These are phyloP conservation scores for Crypturellus tataupa DNA, from an alignment of 2,797 vertebrate species.

Conservation along the genomic window DNA sequence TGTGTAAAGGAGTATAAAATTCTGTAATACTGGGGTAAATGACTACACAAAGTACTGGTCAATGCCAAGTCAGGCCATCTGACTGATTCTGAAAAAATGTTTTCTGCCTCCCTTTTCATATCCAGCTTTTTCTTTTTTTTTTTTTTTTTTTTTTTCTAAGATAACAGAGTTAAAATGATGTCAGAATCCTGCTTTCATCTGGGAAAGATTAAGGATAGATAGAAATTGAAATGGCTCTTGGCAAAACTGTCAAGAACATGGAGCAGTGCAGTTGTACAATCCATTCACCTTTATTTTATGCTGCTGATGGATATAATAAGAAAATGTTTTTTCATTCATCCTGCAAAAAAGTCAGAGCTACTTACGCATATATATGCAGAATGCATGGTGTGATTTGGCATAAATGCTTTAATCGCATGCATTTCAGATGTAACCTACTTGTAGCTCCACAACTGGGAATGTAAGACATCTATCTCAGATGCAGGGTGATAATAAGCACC, in stretches of 20 bases:
- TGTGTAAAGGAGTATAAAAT: background rate
- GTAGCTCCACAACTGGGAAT: background rate
- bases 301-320: conserved; percentile 20
- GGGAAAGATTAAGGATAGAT: background rate
- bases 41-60: background rate
- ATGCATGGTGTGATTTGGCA: background rate
- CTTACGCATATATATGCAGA: conserved; percentile 13
- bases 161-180: background rate
- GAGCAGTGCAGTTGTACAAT: conserved; percentile 46
- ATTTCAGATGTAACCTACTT: conserved; percentile 28
- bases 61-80: background rate
- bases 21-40: background rate
- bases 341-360: conserved; percentile 9
- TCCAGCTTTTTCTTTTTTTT: background rate
- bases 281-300: conserved; percentile 51
- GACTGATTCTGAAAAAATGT: background rate
- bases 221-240: conserved; percentile 40
- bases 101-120: background rate
- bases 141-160: background rate
- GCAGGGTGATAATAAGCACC: conserved; percentile 15
- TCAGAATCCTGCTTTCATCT: conserved; percentile 2
- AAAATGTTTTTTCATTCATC: conserved; percentile 50
- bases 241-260: background rate
- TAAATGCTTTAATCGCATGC: background rate
- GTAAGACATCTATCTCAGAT: conserved; percentile 22